Percentiles rank a stretch among this genome's conserved stretches.
phyloP scores from a whole-genome alignment of 2,113 vertebrate genomes.

The Coptodon bakossiorum region DNA sequence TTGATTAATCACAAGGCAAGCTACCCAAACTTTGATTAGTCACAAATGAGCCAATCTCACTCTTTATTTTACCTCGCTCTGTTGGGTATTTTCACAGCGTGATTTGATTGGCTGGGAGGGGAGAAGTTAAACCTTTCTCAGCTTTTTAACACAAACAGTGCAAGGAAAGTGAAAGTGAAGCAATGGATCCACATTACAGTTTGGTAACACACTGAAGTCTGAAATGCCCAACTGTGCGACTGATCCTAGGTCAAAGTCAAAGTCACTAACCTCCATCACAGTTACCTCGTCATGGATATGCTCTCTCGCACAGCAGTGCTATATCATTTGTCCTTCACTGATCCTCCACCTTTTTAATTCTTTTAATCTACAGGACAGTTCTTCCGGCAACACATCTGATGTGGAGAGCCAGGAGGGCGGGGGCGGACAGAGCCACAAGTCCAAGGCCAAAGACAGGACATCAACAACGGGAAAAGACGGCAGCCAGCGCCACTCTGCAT shows the following conservation, averaged over 20 bases:
- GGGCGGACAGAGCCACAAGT: conserved; percentile 74
- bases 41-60: neutral
- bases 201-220: neutral
- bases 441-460: conserved; percentile 85
- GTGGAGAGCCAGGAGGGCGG: conserved; percentile 91
- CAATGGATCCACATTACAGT: neutral
- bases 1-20: neutral
- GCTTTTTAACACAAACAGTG: neutral
- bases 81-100: neutral
- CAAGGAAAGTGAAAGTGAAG: neutral
- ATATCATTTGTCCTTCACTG: neutral
- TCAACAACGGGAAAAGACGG: conserved; percentile 84
- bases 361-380: conserved; percentile 83
- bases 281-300: neutral
- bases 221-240: neutral
- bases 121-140: neutral
- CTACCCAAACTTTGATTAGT: neutral
- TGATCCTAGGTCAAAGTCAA: neutral
- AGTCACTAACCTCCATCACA: neutral
- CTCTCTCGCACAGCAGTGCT: neutral
- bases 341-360: neutral
- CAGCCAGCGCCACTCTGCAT: conserved; percentile 79
- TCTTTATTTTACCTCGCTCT: neutral
- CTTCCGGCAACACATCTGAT: conserved; percentile 90
- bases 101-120: neutral